Conservation (phyloP, 2,888 invertebrate genomes). For the Caenorhabditis macrosperma region DNA sequence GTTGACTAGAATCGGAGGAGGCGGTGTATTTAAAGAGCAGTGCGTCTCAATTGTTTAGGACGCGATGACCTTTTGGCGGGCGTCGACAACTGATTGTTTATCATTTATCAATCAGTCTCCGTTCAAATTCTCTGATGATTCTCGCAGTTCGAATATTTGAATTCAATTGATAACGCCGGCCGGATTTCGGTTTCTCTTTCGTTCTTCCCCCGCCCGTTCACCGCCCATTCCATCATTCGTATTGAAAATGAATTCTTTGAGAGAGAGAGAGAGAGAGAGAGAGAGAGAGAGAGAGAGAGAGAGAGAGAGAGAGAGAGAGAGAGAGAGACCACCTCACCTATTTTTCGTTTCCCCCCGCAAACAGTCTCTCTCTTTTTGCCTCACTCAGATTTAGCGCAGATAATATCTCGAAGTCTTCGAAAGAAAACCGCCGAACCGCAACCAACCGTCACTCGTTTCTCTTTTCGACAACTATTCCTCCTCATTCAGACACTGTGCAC, state of each 20-base stretch:
- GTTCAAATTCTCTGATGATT: background rate
- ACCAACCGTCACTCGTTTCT: constrained; percentile 29
- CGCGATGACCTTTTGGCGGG: background rate
- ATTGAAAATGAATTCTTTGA: no score
- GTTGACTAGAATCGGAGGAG: constrained; percentile 17
- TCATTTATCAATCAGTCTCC: constrained; percentile 24
- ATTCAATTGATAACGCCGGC: background rate
- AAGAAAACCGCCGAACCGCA: constrained; percentile 53
- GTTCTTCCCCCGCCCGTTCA: no score
- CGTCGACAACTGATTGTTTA: constrained; percentile 28
- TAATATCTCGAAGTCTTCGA: constrained; percentile 48
- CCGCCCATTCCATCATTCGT: no score
- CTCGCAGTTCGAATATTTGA: background rate
- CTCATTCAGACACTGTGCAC: constrained; percentile 10
- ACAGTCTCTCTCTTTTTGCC: constrained; percentile 15
- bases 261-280: no score
- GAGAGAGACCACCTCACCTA: no score
- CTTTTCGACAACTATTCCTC: constrained; percentile 18
- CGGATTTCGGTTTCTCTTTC: background rate
- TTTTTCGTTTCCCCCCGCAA: constrained; percentile 4
- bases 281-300: no score
- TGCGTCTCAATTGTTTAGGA: background rate
- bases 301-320: no score
- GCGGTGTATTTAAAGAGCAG: constrained; percentile 22
- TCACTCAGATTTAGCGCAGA: constrained; percentile 44